Evolutionary conservation across 2,113 vertebrate genomes (phyloP), one percentile per base, ranked within the genome.

Genomic region (Eurypyga helias): DNA sequence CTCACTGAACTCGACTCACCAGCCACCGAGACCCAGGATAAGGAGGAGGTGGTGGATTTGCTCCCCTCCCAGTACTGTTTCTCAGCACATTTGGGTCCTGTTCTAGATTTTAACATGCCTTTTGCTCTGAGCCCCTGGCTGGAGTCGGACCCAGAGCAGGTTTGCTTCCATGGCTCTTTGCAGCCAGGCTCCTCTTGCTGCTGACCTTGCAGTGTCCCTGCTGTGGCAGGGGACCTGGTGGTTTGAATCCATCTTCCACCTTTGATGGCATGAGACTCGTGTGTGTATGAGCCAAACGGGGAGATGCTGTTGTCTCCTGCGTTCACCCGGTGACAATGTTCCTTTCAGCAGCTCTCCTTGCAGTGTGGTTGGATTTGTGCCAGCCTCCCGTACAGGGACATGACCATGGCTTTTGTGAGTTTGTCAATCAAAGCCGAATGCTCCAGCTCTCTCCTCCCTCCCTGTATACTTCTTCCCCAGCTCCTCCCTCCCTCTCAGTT

Each of bases 1-100:
- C 46, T 48, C 36, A 5, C 43, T 1, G 13, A 76, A 21, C 10
- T 57, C 17, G 0, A 26, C 66, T 36, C 13, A 0, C n/a, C 2
- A 17, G 16, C 17, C 21, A 4, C 14, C 0, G 0, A 14, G 28
- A 13, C n/a, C 2, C 0, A 1, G 33, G 14, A 11, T 33, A 13
- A 21, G 64, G 15, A 36, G 16, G n/a, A 48, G 13, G 3, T 41
- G 21, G 29, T 62, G 69, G 69, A 12, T 21, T n/a, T 66, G 11
- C 11, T 54, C 5, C 29, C 4, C 12, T 69, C 7, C 17, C 54
- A 19, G 28, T 9, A 48, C 17, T 65, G 11, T 2, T 72, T 76
- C 76, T 7, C 24, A 38, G 23, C 41, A 26, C 1, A 0, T 41
- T 91, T 80, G 41, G 5, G 25, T 43, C 7, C 1, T 14, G 25